Conservation (phyloP, 2,113 vertebrate species). For the Barnardius zonarius region DNA sequence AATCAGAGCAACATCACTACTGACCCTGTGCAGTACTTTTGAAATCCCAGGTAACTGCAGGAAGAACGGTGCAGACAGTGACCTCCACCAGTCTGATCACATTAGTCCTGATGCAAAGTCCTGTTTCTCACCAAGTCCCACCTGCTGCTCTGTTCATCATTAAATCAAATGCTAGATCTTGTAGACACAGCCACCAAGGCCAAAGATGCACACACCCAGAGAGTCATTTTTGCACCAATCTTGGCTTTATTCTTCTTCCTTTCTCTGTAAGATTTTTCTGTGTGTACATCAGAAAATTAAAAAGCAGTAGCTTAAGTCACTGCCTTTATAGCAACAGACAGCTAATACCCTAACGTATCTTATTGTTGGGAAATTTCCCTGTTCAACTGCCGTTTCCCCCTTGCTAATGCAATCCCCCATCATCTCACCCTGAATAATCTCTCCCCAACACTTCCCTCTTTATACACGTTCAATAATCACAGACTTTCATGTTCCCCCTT, state of each 20-base stretch:
- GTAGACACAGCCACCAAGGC: neutral
- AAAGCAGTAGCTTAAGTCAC: neutral
- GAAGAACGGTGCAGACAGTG: neutral
- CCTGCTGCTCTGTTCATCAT: neutral
- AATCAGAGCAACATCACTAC: neutral
- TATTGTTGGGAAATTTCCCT: neutral
- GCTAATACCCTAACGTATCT: neutral
- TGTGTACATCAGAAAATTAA: neutral
- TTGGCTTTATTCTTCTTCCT: neutral
- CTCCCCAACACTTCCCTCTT: neutral
- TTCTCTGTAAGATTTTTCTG: neutral
- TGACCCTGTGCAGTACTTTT: neutral
- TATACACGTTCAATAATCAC: neutral
- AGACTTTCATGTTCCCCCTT: conserved; percentile 12
- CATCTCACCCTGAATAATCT: conserved; percentile 14
- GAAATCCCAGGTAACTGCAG: neutral
- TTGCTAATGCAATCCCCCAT: neutral
- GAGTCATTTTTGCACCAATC: neutral
- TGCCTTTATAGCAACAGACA: neutral
- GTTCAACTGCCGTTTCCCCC: neutral
- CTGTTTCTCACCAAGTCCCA: neutral
- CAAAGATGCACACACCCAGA: neutral
- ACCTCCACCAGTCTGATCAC: neutral
- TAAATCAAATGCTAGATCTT: neutral
- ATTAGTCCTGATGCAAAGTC: neutral